phyloP scores from a whole-genome alignment of 1,140 invertebrate species.

The Archivesica marissinica region DNA sequence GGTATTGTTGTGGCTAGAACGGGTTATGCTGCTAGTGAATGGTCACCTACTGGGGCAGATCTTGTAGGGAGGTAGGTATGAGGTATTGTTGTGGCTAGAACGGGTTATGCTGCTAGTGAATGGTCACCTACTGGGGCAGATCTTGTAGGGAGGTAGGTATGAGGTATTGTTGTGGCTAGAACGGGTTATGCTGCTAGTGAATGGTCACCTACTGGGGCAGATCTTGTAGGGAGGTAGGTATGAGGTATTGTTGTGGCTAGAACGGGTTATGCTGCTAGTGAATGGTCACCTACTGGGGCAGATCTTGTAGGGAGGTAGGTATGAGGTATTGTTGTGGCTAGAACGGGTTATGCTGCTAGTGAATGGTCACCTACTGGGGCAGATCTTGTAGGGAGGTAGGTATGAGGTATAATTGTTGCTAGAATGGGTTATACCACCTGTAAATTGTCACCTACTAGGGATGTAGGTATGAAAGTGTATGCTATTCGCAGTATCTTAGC shows the following conservation, averaged over 20 bases:
- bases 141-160: not conserved
- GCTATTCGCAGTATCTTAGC: conserved; percentile 38
- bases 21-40: not conserved
- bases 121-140: conserved; percentile 30
- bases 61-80: not conserved
- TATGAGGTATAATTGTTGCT: not conserved
- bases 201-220: conserved; percentile 20
- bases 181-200: not conserved
- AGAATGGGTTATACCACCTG: not conserved
- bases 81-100: not conserved
- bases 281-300: conserved; percentile 22
- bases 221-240: not conserved
- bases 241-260: not conserved
- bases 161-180: not conserved
- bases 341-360: not conserved
- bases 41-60: conserved; percentile 30
- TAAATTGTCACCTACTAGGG: too few species aligned
- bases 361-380: conserved; percentile 30
- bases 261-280: not conserved
- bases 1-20: not conserved
- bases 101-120: not conserved
- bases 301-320: conserved; percentile 9
- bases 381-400: conserved; percentile 7
- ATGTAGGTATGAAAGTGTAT: too few species aligned
- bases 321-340: not conserved